Evolutionary conservation across 1,140 invertebrate genomes (phyloP).

Genomic region (Telenomus remus): DNA sequence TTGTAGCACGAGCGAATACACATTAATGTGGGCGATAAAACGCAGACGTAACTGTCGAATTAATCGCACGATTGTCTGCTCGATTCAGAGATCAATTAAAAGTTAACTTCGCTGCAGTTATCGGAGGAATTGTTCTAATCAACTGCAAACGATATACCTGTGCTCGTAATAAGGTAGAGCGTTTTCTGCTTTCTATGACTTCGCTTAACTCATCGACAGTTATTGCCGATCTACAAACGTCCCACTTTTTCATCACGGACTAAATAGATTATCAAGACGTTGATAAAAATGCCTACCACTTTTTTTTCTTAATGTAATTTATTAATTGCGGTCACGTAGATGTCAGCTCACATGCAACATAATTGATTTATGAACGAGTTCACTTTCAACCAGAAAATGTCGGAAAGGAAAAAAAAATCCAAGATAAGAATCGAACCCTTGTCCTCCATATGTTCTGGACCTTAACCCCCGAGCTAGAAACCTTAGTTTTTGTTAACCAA

Average conservation of each 20-base stretch:
- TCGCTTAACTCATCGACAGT: constrained; percentile 30
- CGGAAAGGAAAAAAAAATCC: too few relatives aligned
- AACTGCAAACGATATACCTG: constrained; percentile 55
- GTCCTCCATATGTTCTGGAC: too few relatives aligned
- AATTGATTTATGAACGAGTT: too few relatives aligned
- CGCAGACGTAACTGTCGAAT: constrained; percentile 13
- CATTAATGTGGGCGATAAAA: background rate
- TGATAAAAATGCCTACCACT: too few relatives aligned
- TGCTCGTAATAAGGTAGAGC: constrained; percentile 46
- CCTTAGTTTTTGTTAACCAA: too few relatives aligned
- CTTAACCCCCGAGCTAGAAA: too few relatives aligned
- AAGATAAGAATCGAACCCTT: too few relatives aligned
- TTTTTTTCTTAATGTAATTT: too few relatives aligned
- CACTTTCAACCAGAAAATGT: too few relatives aligned
- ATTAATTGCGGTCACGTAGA: too few relatives aligned
- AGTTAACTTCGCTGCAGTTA: constrained; percentile 46
- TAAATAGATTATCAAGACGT: background rate
- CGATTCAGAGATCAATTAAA: constrained; percentile 53
- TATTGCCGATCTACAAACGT: background rate
- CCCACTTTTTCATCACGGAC: background rate
- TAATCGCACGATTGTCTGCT: background rate
- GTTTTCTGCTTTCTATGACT: constrained; percentile 50
- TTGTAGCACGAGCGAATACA: too few relatives aligned
- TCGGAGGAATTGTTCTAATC: constrained; percentile 57
- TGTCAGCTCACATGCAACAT: too few relatives aligned